These are phyloP conservation scores for Gymnosoma rotundatum DNA, from an alignment of 2,888 invertebrate genomes.

Conservation along the genomic window DNA sequence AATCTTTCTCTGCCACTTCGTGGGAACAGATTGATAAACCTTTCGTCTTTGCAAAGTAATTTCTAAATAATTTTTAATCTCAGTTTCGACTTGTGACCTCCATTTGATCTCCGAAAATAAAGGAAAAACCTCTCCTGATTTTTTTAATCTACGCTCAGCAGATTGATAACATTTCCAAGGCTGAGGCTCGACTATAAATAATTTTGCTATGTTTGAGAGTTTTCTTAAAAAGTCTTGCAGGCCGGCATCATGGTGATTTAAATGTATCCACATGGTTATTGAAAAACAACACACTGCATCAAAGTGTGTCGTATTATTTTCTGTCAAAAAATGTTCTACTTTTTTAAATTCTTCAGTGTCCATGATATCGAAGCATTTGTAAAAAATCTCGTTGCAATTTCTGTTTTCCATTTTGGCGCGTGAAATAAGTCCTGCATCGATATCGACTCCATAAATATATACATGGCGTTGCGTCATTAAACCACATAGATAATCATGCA, in stretches of 20 bases:
- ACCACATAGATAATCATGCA: conserved; percentile 72
- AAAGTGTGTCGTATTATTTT: conserved; percentile 83
- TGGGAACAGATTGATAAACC: conserved; percentile 84
- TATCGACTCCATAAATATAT: conserved; percentile 86
- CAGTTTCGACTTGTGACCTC: conserved; percentile 84
- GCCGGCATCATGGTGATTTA: conserved; percentile 91
- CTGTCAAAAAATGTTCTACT: conserved; percentile 83
- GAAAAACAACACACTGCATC: conserved; percentile 91
- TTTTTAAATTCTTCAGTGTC: conserved; percentile 77
- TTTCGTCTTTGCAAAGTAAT: conserved; percentile 83
- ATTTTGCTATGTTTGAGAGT: conserved; percentile 83
- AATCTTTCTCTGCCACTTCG: conserved; percentile 88
- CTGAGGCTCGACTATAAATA: conserved; percentile 90
- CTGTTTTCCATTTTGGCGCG: conserved; percentile 85
- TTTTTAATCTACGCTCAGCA: conserved; percentile 88
- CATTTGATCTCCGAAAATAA: conserved; percentile 85
- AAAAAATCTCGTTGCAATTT: conserved; percentile 83
- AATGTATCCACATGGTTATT: conserved; percentile 95
- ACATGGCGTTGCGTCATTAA: conserved; percentile 71
- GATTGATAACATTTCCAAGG: conserved; percentile 92
- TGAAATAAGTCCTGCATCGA: conserved; percentile 87
- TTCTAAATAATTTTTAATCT: conserved; percentile 85
- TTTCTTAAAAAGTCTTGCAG: conserved; percentile 85
- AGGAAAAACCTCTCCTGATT: conserved; percentile 84
- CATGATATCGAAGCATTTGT: conserved; percentile 86